Conservation (phyloP, 1,140 invertebrate species). For the Belonocnema kinseyi region DNA sequence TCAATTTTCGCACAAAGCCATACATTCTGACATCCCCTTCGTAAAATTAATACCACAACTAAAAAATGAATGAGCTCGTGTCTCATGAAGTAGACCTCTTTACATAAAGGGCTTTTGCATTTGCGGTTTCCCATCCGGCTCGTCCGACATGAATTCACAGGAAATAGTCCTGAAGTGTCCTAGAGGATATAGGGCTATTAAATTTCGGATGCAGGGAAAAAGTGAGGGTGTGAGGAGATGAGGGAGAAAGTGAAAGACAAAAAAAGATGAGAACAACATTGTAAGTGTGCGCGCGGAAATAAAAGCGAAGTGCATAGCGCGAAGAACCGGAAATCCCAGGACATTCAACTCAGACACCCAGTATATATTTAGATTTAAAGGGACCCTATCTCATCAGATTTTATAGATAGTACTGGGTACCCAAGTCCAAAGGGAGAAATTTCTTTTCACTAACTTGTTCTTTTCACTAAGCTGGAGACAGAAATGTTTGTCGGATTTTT, state of each 20-base stretch:
- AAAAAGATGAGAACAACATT: conserved; percentile 42
- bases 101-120: conserved; percentile 56
- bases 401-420: conserved; percentile 26
- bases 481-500: too few relatives aligned
- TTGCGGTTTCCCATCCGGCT: conserved; percentile 75
- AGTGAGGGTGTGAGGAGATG: conserved; percentile 9
- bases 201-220: conserved; percentile 65
- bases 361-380: conserved; percentile 71
- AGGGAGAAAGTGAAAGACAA: conserved; percentile 53
- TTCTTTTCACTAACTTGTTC: too few relatives aligned
- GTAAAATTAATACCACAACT: background rate
- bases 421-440: too few relatives aligned
- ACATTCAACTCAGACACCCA: conserved; percentile 69
- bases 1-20: background rate
- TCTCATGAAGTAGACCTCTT: background rate
- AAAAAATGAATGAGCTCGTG: conserved; percentile 12
- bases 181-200: conserved; percentile 73
- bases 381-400: conserved; percentile 59
- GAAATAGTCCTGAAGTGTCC: conserved; percentile 75
- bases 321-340: conserved; percentile 71
- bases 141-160: conserved; percentile 62
- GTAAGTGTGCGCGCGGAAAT: conserved; percentile 42
- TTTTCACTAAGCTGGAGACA: too few relatives aligned
- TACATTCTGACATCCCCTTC: background rate
- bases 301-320: conserved; percentile 57